These are phyloP conservation scores for Chymomyza costata DNA, from an alignment of 1,140 invertebrate species.

Conservation along the genomic window DNA sequence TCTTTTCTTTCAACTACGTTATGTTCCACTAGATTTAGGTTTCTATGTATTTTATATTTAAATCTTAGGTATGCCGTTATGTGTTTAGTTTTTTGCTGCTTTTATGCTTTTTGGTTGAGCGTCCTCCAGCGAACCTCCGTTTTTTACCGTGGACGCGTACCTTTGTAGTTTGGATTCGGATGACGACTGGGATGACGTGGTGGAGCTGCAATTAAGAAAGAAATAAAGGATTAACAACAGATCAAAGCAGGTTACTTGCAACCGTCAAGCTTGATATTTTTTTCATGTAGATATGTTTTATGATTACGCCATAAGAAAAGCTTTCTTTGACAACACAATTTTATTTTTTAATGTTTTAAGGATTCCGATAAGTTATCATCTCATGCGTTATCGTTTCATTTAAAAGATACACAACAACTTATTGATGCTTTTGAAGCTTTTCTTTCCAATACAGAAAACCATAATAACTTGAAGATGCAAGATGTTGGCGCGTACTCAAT, in stretches of 20 bases:
- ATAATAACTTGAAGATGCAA: too few species aligned
- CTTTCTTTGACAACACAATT: neutral
- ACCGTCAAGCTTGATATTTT: too few species aligned
- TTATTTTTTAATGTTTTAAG: too few species aligned
- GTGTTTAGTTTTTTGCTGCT: constrained; percentile 30
- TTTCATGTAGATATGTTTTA: too few species aligned
- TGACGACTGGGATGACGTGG: constrained; percentile 71
- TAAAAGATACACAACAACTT: too few species aligned
- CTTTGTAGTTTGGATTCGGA: constrained; percentile 74
- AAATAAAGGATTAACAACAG: neutral
- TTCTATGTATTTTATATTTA: constrained; percentile 69
- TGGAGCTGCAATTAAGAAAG: constrained; percentile 35
- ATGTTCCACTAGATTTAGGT: constrained; percentile 72
- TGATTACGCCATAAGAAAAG: too few species aligned
- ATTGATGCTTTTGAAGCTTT: too few species aligned
- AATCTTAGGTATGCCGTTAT: constrained; percentile 72
- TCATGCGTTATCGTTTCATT: too few species aligned
- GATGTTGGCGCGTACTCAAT: too few species aligned
- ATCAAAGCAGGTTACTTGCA: too few species aligned
- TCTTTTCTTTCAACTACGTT: constrained; percentile 54
- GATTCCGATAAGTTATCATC: too few species aligned
- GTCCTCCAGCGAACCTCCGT: constrained; percentile 19
- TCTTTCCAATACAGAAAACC: too few species aligned
- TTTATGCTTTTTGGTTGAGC: constrained; percentile 14
- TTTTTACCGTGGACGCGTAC: constrained; percentile 68